phyloP scores from a whole-genome alignment of 2,113 vertebrate genomes.

The Peromyscus leucopus region DNA sequence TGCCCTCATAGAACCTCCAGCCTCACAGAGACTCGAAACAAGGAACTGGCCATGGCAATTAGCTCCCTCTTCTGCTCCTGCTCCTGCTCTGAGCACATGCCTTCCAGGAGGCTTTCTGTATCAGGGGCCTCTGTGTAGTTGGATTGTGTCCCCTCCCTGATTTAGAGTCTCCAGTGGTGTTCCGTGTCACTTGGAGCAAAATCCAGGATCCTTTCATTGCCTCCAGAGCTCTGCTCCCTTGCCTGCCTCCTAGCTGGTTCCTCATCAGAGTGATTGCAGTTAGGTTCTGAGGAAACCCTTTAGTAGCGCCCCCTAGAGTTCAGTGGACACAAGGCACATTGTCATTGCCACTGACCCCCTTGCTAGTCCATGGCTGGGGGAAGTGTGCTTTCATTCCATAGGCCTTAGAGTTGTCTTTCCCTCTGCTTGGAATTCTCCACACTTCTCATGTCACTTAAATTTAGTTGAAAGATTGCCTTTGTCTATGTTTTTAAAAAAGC shows the following conservation, averaged over 20 bases:
- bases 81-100: background rate
- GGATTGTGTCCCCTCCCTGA: background rate
- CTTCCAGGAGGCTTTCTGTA: background rate
- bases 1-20: background rate
- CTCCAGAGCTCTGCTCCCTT: background rate
- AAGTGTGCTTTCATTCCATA: background rate
- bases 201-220: no score
- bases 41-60: background rate
- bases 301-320: background rate
- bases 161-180: background rate
- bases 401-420: background rate
- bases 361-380: background rate
- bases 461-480: background rate
- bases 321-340: background rate
- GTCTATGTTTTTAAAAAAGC: background rate
- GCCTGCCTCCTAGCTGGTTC: background rate
- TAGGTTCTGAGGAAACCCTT: background rate
- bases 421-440: background rate
- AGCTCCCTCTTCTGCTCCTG: background rate
- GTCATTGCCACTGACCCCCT: background rate
- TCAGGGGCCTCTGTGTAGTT: background rate
- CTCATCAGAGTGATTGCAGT: background rate
- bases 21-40: background rate
- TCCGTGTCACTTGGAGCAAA: background rate
- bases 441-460: background rate